phyloP scores from a whole-genome alignment of 2,797 vertebrate species.

The Enteromius treurensis region DNA sequence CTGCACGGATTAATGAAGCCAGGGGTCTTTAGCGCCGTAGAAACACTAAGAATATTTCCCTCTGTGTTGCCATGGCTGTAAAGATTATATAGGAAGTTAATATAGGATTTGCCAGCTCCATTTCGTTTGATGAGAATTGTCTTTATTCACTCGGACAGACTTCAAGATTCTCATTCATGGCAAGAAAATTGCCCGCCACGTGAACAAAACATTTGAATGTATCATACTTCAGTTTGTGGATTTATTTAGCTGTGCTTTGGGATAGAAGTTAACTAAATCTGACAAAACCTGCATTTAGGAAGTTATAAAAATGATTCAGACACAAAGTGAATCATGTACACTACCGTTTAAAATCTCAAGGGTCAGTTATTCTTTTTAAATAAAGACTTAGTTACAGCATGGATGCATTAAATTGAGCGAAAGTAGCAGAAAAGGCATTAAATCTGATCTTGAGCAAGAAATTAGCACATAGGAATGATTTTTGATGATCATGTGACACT shows the following conservation, averaged over 20 bases:
- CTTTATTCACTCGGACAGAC: slow-evolving; percentile 3
- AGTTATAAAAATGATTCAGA: neutral
- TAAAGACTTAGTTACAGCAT: neutral
- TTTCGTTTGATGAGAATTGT: slow-evolving; percentile 15
- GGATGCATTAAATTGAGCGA: neutral
- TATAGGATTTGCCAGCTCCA: slow-evolving; percentile 7
- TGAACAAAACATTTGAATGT: neutral
- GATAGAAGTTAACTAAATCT: neutral
- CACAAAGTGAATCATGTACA: neutral
- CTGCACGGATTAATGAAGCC: slow-evolving; percentile 16
- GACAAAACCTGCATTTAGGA: neutral
- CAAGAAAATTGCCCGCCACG: neutral
- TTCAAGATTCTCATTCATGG: neutral
- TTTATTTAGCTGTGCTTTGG: slow-evolving; percentile 4
- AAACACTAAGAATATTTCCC: neutral
- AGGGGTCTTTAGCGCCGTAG: neutral
- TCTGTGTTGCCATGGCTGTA: slow-evolving; percentile 8
- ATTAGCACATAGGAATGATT: neutral
- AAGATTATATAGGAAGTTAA: neutral
- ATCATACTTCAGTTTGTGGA: slow-evolving; percentile 24
- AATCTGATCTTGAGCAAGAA: neutral
- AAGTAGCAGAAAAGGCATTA: neutral
- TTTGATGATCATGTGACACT: neutral
- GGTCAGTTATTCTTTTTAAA: neutral
- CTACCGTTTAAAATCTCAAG: neutral